These are phyloP conservation scores for Gephyroberyx darwinii DNA, from an alignment of 2,797 vertebrate genomes.

Conservation along the genomic window DNA sequence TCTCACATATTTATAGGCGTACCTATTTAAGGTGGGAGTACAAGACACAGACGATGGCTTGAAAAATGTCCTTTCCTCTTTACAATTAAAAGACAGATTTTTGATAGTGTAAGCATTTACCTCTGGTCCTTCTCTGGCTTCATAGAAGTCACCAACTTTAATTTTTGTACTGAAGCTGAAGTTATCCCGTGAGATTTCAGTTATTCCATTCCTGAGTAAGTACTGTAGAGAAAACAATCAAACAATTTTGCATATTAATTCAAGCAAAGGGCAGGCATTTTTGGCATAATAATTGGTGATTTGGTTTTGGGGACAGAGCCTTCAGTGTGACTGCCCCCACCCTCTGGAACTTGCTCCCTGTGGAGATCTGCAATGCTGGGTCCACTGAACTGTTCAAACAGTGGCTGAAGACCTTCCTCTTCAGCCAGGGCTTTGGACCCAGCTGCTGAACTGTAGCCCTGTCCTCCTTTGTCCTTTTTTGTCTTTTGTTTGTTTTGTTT, in stretches of 20 bases:
- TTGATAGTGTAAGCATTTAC: conserved; percentile 75
- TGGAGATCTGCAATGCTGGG: too few relatives aligned
- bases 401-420: too few relatives aligned
- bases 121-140: conserved; percentile 95
- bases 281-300: background rate
- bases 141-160: conserved; percentile 97
- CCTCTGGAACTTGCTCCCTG: too few relatives aligned
- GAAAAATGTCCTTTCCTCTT: background rate
- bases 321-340: too few relatives aligned
- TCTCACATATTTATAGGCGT: background rate
- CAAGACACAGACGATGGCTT: background rate
- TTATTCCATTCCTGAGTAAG: conserved; percentile 94
- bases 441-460: too few relatives aligned
- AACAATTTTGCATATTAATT: conserved; percentile 24
- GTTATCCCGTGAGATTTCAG: conserved; percentile 94
- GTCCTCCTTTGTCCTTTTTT: too few relatives aligned
- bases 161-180: conserved; percentile 99
- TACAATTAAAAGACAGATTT: background rate
- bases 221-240: conserved; percentile 84
- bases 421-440: too few relatives aligned
- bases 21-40: background rate
- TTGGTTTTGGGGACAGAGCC: too few relatives aligned
- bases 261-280: background rate
- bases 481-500: too few relatives aligned
- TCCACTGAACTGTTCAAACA: too few relatives aligned